These are phyloP conservation scores for Mimumesa dahlbomi DNA, from an alignment of 2,888 invertebrate species.

Conservation along the genomic window DNA sequence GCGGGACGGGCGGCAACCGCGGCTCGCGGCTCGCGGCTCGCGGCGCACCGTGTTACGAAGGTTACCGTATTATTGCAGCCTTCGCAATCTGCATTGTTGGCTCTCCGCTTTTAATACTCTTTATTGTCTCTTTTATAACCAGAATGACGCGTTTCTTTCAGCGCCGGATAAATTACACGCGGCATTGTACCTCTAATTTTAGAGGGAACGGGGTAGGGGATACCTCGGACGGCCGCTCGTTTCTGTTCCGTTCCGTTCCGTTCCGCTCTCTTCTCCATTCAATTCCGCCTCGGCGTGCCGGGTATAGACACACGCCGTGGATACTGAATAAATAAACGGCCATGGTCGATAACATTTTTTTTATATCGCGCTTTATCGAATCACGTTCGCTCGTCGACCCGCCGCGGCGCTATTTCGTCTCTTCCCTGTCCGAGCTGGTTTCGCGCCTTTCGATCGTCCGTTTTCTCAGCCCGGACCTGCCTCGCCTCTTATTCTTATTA, in stretches of 20 bases:
- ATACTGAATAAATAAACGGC: constrained; percentile 45
- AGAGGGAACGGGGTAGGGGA: constrained; percentile 47
- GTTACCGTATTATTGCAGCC: constrained; percentile 70
- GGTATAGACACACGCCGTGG: constrained; percentile 18
- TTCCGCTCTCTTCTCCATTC: constrained; percentile 19
- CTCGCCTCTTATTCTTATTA: too few relatives aligned
- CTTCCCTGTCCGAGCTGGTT: not conserved
- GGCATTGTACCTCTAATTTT: constrained; percentile 67
- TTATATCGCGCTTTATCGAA: constrained; percentile 17
- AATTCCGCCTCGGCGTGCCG: constrained; percentile 22
- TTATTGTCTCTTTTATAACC: constrained; percentile 70
- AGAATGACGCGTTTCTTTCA: constrained; percentile 69
- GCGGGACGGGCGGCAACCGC: constrained; percentile 54
- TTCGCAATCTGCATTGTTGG: constrained; percentile 69
- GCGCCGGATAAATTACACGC: constrained; percentile 68
- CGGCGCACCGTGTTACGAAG: constrained; percentile 58
- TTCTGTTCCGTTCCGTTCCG: not conserved
- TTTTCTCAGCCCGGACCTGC: too few relatives aligned
- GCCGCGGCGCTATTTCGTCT: not conserved
- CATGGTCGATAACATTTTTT: constrained; percentile 49
- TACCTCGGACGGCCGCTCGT: constrained; percentile 8
- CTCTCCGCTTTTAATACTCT: constrained; percentile 69
- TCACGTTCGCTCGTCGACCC: not conserved
- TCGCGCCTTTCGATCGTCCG: not conserved
- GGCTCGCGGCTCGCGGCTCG: too few relatives aligned